Evolutionary conservation across 2,797 vertebrate genomes (phyloP), one percentile per base, ranked within the genome.

Genomic region (Anabacerthia variegaticeps): DNA sequence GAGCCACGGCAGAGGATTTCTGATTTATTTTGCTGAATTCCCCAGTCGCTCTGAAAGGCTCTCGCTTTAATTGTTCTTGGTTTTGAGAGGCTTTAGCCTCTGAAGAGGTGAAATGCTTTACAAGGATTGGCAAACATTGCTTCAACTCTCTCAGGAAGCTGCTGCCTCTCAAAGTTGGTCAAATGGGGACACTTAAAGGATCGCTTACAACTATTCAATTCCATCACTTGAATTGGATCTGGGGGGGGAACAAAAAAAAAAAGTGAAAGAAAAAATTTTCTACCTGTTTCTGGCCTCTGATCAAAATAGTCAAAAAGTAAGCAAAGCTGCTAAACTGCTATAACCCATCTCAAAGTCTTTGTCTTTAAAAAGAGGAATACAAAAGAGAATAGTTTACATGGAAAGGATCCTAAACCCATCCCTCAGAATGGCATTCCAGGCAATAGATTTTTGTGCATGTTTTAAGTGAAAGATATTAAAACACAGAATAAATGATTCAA

Each of bases 1-100:
- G 97, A 97, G 97, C 97, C 72, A 76, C 32, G 73, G 97, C 98
- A 97, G 97, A 98, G 97, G 97, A 97, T 97, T 98, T 98, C 98
- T 98, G 98, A 98, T 98, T 98, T 97, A 98, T 98, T 98, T 98
- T 98, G 95, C 96, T 97, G 97, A 97, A 98, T 98, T 98, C 98
- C 98, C 98, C 96, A 95, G 97, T 93, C 46, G n/a, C 97, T 93
- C 93, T 93, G 96, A 97, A 98, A 98, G 97, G 97, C 97, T 98
- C 96, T 97, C 23, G 59, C 96, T 98, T 98, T 98, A 98, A 98
- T 98, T 98, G 98, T 98, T 98, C 97, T 97, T 96, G 96, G 98
- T 96, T 98, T 98, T 97, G 97, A 98, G 98, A 98, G 97, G 95
- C 98, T 97, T 98, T 97, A 96, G 97, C 97, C 96, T 97, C 97